Conservation (phyloP, 92 coral and sea anemone species). For the Heliopora coerulea region DNA sequence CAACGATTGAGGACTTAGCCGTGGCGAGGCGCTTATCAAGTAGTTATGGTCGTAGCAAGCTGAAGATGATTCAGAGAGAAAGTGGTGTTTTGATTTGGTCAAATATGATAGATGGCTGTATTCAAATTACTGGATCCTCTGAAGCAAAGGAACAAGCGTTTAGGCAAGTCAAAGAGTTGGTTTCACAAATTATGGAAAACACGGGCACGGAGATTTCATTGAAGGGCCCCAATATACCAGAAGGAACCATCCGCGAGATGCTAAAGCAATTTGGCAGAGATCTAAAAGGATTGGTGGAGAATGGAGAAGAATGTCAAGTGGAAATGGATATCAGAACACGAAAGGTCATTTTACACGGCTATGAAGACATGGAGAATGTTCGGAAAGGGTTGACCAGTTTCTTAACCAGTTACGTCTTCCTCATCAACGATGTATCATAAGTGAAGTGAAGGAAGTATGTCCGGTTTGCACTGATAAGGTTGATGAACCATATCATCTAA, state of each 20-base stretch:
- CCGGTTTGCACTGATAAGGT: constrained; percentile 66
- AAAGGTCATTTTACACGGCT: constrained; percentile 7
- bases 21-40: constrained; percentile 9
- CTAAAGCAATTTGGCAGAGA: constrained; percentile 20
- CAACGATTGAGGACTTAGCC: constrained; percentile 15
- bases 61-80: constrained; percentile 15
- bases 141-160: constrained; percentile 7
- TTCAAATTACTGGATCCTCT: constrained; percentile 23
- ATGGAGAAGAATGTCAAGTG: constrained; percentile 21
- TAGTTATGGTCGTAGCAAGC: constrained; percentile 14
- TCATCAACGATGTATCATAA: not conserved
- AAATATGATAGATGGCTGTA: constrained; percentile 8
- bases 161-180: not conserved
- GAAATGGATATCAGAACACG: constrained; percentile 25
- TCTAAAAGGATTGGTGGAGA: not conserved
- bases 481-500: constrained; percentile 60
- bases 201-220: constrained; percentile 9
- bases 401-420: not conserved
- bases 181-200: constrained; percentile 4
- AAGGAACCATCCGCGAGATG: constrained; percentile 26
- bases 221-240: constrained; percentile 15
- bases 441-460: constrained; percentile 44
- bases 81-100: not conserved
- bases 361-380: not conserved
- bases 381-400: constrained; percentile 28